Base-by-base conservation (phyloP, 2,797 vertebrate genomes). In the Acanthurus leucopareius region DNA sequence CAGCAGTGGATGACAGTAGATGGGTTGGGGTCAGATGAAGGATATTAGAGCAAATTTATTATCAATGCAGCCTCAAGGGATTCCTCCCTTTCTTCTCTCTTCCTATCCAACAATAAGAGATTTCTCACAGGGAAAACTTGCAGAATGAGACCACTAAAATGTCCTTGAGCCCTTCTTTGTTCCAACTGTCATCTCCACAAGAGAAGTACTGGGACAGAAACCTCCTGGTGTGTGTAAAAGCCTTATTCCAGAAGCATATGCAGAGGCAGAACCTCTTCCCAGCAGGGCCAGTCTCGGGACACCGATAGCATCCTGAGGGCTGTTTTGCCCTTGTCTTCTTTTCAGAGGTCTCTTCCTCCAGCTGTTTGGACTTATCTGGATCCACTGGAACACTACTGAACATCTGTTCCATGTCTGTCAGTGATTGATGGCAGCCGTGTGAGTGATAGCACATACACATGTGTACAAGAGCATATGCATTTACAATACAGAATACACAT, bases 371-470 rank as follows among this genome's bases (percentile, higher is more conserved):
- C 73, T 83, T 82, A 82, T 71, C 80, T 83, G 68, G 65, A 65
- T 89, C 75, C 71, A 42, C 73, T 84, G 82, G 69, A 92, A 80
- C 80, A 66, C 62, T 51, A 57, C 81, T 65, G 40, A 84, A 90
- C 92, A 91, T 92, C 90, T 91, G 90, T 75, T 62, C 65, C 20
- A 6, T 86, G 73, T 89, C 79, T 82, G 79, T 49, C 70, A 10
- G 69, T 84, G 77, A 89, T 80, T 83, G 80, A 91, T 88, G 79
- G 73, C 80, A 80, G 74, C 72, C 53, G 9, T 85, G 73, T 82
- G 83, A 86, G 54, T 48, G 67, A 86, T 79, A 81, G 84, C 77
- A 56, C 58, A 83, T 71, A 82, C 79, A 73, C 82, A 83, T 15
- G 81, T 52, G 73, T 59, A 75, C 74, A 79, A 22, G 66, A 76